Percentiles rank a stretch among this genome's conserved stretches.
Conservation (phyloP, 2,797 vertebrate genomes). For the Sebastiscus albofasciatus region DNA sequence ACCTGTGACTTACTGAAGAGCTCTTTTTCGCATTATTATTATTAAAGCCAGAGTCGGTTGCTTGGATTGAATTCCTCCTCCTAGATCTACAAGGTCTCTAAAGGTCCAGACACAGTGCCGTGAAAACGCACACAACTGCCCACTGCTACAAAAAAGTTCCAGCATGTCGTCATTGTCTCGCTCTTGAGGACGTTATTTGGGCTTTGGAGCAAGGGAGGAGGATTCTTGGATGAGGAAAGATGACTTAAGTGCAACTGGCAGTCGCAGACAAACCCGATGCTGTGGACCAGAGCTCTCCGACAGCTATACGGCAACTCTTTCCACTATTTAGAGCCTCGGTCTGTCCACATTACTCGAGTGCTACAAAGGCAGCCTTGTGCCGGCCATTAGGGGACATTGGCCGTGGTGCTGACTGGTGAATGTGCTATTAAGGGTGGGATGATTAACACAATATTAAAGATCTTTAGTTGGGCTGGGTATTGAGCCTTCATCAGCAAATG, state of each 20-base stretch:
- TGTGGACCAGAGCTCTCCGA: conserved; percentile 29
- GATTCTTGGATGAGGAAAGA: conserved; percentile 43
- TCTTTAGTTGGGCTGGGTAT: background rate
- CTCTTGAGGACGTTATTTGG: conserved; percentile 15
- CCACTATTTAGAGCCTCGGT: conserved; percentile 20
- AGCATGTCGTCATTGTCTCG: conserved; percentile 34
- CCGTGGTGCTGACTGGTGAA: background rate
- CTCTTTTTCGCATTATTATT: background rate
- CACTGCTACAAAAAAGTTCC: conserved; percentile 31
- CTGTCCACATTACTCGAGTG: conserved; percentile 15
- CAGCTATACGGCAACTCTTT: conserved; percentile 57
- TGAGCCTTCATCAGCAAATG: background rate
- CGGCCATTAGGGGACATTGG: background rate
- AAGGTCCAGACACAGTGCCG: conserved; percentile 42
- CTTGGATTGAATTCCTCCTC: too few relatives aligned
- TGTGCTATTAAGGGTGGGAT: background rate
- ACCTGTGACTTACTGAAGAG: conserved; percentile 40
- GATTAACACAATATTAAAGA: background rate
- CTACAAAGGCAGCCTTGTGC: conserved; percentile 44
- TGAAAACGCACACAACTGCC: conserved; percentile 41
- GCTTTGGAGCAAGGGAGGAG: background rate
- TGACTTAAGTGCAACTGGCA: conserved; percentile 48
- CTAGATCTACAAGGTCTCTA: conserved; percentile 43
- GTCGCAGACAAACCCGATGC: conserved; percentile 2
- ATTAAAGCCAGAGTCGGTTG: conserved; percentile 24